phyloP scores from a whole-genome alignment of 2,113 vertebrate species.

The Mesembrinibis cayennensis region DNA sequence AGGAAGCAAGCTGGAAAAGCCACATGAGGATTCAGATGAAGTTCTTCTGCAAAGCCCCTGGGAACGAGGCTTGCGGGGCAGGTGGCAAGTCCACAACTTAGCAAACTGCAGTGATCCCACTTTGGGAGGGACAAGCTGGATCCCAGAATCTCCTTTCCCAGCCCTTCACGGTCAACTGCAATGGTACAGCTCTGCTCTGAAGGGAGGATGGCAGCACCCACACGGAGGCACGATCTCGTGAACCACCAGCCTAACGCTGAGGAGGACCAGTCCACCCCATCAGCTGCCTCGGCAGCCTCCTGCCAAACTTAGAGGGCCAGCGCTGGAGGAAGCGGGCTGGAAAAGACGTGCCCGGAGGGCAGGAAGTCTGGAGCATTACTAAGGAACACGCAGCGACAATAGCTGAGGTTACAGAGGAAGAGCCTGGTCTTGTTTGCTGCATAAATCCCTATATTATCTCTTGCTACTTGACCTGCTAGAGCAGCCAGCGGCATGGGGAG shows the following conservation, averaged over 20 bases:
- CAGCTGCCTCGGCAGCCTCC: background rate
- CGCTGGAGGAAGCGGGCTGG: background rate
- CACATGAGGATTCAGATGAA: accelerated
- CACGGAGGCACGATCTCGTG: accelerated
- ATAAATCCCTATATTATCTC: conserved; percentile 26
- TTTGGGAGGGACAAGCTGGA: background rate
- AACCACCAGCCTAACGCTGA: background rate
- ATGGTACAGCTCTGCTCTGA: background rate
- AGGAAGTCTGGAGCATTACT: background rate
- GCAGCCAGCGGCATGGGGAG: background rate
- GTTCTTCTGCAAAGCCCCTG: background rate
- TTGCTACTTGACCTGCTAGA: conserved; percentile 14
- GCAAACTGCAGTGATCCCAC: accelerated
- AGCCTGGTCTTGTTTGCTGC: conserved; percentile 7
- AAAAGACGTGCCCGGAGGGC: background rate
- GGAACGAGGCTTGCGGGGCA: background rate
- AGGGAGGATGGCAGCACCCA: background rate
- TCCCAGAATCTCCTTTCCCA: background rate
- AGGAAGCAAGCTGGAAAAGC: background rate
- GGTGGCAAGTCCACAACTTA: accelerated
- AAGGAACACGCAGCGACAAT: background rate
- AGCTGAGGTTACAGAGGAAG: background rate
- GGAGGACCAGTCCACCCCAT: background rate
- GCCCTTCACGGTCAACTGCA: background rate
- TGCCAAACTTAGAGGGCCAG: background rate